A percentile compares a stretch with the other conserved stretches of the same genome.
phyloP scores from a whole-genome alignment of 2,113 vertebrate species.

The Apus apus region DNA sequence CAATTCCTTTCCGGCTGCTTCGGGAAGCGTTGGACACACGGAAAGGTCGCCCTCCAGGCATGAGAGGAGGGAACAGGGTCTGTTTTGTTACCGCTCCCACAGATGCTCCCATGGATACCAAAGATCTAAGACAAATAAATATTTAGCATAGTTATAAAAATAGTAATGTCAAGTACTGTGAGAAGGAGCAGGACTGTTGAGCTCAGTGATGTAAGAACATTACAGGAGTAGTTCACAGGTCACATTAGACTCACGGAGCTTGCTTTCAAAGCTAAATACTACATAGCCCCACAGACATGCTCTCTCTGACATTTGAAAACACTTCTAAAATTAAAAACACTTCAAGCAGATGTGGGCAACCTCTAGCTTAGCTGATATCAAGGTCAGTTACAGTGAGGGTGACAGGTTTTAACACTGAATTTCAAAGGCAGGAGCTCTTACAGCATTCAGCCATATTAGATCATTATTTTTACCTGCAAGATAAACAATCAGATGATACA shows the following conservation, averaged over 20 bases:
- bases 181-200: not conserved
- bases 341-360: not conserved
- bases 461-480: not conserved
- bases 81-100: constrained; percentile 78
- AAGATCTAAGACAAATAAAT: constrained; percentile 75
- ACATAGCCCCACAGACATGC: not conserved
- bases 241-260: not conserved
- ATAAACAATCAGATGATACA: not conserved
- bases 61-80: constrained; percentile 75
- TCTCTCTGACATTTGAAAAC: not conserved
- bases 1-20: constrained; percentile 78
- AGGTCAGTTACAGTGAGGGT: not conserved
- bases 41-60: constrained; percentile 75
- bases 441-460: not conserved
- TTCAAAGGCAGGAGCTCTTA: not conserved
- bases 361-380: not conserved
- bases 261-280: not conserved
- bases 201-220: not conserved
- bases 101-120: constrained; percentile 72
- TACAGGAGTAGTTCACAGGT: not conserved
- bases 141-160: not conserved
- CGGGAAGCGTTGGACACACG: constrained; percentile 81
- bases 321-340: not conserved
- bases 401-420: not conserved
- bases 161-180: not conserved